These are phyloP conservation scores for Murina feae DNA, from an alignment of 2,113 vertebrate species.

Conservation along the genomic window DNA sequence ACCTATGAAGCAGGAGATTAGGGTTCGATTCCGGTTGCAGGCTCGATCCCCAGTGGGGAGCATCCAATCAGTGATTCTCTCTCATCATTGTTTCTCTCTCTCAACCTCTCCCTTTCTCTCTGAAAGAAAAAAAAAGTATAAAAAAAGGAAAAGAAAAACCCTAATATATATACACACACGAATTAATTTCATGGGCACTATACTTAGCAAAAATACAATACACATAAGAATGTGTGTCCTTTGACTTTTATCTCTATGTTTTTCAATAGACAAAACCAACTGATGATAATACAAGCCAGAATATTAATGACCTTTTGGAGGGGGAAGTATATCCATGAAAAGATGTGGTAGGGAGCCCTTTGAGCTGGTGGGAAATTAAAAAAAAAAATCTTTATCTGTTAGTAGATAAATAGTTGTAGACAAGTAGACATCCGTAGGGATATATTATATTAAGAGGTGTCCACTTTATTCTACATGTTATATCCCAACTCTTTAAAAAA, in stretches of 20 bases:
- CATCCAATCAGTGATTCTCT: too few species aligned
- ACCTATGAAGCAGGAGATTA: too few species aligned
- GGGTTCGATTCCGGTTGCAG: too few species aligned
- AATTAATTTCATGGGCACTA: neutral
- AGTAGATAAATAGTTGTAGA: neutral
- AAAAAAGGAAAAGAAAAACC: neutral
- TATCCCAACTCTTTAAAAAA: neutral
- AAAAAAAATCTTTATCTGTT: neutral
- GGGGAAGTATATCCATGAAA: rapidly evolving
- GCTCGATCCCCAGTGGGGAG: too few species aligned
- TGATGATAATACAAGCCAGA: neutral
- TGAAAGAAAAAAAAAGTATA: too few species aligned
- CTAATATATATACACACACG: neutral
- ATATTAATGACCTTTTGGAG: neutral
- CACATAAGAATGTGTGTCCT: rapidly evolving
- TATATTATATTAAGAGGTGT: neutral
- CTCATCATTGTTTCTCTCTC: too few species aligned
- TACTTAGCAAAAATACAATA: neutral
- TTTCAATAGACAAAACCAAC: neutral
- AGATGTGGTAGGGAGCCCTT: neutral
- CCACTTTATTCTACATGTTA: neutral
- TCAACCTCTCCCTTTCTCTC: too few species aligned
- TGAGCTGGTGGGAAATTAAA: neutral
- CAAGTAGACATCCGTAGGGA: neutral
- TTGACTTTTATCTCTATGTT: neutral